Evolutionary conservation across 1,140 invertebrate species (phyloP), one percentile per base, ranked within the genome.

Genomic region (Sitophilus oryzae): DNA sequence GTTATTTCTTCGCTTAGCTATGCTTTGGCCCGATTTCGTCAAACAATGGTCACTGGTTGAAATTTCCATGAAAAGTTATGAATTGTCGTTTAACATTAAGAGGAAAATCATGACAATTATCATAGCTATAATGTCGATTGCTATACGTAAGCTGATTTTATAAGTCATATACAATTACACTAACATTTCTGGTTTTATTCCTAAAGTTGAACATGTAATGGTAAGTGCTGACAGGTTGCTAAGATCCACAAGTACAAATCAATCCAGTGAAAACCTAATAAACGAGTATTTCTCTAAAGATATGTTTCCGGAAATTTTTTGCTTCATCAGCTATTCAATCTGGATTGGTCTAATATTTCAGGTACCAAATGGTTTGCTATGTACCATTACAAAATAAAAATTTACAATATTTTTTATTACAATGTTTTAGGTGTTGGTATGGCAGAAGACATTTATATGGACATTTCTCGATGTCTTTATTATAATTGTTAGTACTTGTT

Each of bases 381-480:
- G n/a, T n/a, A n/a, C n/a, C n/a, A n/a, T n/a, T n/a, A n/a, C n/a
- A n/a, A n/a, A n/a, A n/a, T n/a, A n/a, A n/a, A n/a, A n/a, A n/a
- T n/a, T n/a, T n/a, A n/a, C n/a, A n/a, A n/a, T n/a, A n/a, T n/a
- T n/a, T n/a, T n/a, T n/a, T n/a, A n/a, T n/a, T n/a, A n/a, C n/a
- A n/a, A n/a, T n/a, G n/a, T 42, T 42, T 20, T 42, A 42, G 40
- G 4, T 42, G 16, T 18, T 18, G 4, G 18, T 42, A 2, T 6
- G 16, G 10, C 40, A 42, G 19, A 42, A 20, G 20, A 42, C 40
- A 4, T 42, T 42, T 19, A 42, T 42, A 6, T 42, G 40, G 40
- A 42, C n/a, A 10, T 42, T 42, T 11, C 5, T 42, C 18, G 40
- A 42, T 42, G 16, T 42, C 10, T 42, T 42, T 42, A 42, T 42